Evolutionary conservation across 2,113 vertebrate species (phyloP).

Genomic region (Mesembrinibis cayennensis): DNA sequence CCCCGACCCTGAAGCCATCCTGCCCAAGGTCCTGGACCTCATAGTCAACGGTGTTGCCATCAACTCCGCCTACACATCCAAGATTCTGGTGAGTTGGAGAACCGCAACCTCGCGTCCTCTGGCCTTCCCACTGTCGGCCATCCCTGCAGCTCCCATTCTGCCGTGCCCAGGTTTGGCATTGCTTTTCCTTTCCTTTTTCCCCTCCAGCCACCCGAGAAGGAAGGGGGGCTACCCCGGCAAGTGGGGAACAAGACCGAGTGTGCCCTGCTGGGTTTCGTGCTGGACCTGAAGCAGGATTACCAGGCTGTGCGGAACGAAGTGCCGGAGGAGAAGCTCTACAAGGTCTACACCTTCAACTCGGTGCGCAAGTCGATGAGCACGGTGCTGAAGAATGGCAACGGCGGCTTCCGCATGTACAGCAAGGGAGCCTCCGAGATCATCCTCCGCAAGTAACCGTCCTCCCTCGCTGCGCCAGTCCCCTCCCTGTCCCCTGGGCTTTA

Average conservation of each 20-base stretch:
- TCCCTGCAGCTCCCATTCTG: neutral
- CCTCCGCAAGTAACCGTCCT: conserved; percentile 87
- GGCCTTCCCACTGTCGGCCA: rapidly evolving
- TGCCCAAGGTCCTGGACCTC: conserved; percentile 80
- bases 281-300: conserved; percentile 91
- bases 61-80: conserved; percentile 95
- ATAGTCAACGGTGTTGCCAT: conserved; percentile 91
- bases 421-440: conserved; percentile 97
- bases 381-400: conserved; percentile 79
- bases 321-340: conserved; percentile 93
- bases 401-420: conserved; percentile 95
- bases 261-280: conserved; percentile 88
- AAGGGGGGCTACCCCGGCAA: conserved; percentile 91
- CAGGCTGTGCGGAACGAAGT: conserved; percentile 90
- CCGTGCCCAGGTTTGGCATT: rapidly evolving
- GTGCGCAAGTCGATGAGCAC: conserved; percentile 98
- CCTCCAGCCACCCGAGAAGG: conserved; percentile 89
- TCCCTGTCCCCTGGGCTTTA: rapidly evolving
- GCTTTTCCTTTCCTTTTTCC: neutral
- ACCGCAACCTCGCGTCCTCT: rapidly evolving
- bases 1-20: conserved; percentile 83
- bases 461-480: rapidly evolving
- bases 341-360: conserved; percentile 98
- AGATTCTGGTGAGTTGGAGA: conserved; percentile 84
- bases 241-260: conserved; percentile 98